Evolutionary conservation across 2,888 invertebrate genomes (phyloP), one percentile per base, ranked within the genome.

Genomic region (Drosophila eohydei): DNA sequence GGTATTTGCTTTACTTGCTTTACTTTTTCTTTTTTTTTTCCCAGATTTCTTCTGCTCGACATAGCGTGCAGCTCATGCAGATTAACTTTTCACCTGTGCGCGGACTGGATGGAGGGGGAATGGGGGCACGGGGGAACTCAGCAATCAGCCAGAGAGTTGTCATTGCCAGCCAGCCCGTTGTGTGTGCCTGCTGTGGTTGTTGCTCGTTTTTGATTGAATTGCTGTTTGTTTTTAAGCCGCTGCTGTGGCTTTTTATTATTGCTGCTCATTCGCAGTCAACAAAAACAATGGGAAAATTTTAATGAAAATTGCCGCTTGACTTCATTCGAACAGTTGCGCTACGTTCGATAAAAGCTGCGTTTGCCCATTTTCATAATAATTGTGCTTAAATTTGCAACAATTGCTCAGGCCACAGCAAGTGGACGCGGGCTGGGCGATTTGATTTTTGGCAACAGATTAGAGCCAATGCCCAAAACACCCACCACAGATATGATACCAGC

Each of bases 231-330:
- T 83, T 83, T 75, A 86, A 83, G 76, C 72, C 44, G 60, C 50
- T 70, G 73, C 81, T 78, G 69, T 48, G 74, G 72, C 56, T 79
- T 80, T 85, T 89, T 89, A 84, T 89, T 76, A 73, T 77, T 80
- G 88, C 88, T 89, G 88, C 88, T 89, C 88, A 88, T 87, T 85
- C 89, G 72, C 77, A 87, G 77, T 68, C 74, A 71, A 70, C 69
- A 80, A 82, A 86, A 81, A 87, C 90, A 87, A 87, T 88, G 81
- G 74, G 68, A 71, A 81, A 81, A 86, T 90, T 89, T 90, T 88
- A 90, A 89, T 90, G 91, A 90, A 89, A 86, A 88, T 90, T 89
- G 90, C 84, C 89, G 91, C 89, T 86, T 90, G 86, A 90, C 78
- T 89, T 86, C 65, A 78, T 83, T 82, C 75, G 71, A 74, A 77